A percentile compares a stretch with the other conserved stretches of the same genome.
Conservation (phyloP, 2,797 vertebrate species). For the Hippopotamyrus pictus region DNA sequence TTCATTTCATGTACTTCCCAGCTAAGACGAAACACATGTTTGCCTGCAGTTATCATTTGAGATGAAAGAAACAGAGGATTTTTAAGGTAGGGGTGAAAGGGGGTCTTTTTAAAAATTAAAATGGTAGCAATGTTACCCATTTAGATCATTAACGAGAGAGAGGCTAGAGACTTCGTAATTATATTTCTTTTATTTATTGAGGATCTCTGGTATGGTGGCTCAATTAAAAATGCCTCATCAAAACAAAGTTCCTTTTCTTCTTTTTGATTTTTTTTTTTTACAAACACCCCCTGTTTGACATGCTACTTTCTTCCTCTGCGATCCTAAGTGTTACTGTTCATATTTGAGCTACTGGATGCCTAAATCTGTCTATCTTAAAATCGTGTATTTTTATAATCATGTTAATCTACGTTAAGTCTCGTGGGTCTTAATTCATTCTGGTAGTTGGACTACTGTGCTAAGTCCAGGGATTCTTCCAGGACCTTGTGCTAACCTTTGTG, state of each 20-base stretch:
- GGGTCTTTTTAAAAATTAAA: slow-evolving; percentile 17
- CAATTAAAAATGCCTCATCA: slow-evolving; percentile 67
- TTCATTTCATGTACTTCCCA: not conserved
- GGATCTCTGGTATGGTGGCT: slow-evolving; percentile 64
- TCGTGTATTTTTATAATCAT: not conserved
- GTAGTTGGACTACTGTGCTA: not conserved
- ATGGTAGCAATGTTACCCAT: slow-evolving; percentile 39
- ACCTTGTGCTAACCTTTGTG: not conserved
- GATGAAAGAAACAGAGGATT: not conserved
- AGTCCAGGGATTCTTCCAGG: not conserved
- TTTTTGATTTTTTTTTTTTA: slow-evolving; percentile 34
- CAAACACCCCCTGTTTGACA: slow-evolving; percentile 46
- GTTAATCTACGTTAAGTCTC: not conserved
- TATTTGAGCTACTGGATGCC: not conserved
- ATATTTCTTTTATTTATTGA: slow-evolving; percentile 76
- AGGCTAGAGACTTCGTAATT: slow-evolving; percentile 67
- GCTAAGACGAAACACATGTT: slow-evolving; percentile 27
- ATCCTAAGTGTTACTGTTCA: not conserved
- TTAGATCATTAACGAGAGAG: slow-evolving; percentile 66
- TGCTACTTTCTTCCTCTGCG: slow-evolving; percentile 27
- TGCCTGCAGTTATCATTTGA: slow-evolving; percentile 33
- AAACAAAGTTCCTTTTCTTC: slow-evolving; percentile 42
- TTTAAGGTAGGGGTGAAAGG: slow-evolving; percentile 21
- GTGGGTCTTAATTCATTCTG: not conserved
- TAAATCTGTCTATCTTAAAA: not conserved